A percentile compares a stretch with the other conserved stretches of the same genome.
Conservation (phyloP, 2,797 vertebrate genomes). For the Geotrypetes seraphini region DNA sequence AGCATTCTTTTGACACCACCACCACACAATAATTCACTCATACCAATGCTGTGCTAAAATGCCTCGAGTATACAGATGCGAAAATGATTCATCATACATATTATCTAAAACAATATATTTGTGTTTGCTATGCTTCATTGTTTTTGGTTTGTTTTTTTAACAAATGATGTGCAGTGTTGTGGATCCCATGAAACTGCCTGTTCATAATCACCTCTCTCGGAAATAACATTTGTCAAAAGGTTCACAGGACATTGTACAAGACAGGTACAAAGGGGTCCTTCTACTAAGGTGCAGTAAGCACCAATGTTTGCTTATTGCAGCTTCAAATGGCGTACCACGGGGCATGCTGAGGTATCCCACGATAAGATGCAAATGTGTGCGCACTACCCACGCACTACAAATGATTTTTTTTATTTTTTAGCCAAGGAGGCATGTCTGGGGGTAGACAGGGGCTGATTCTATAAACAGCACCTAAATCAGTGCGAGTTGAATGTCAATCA, state of each 20-base stretch:
- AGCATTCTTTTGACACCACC: constrained; percentile 11
- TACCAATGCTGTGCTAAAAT: constrained; percentile 4
- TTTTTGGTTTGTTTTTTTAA: constrained; percentile 1
- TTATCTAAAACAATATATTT: constrained; percentile 18
- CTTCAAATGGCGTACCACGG: too few species aligned
- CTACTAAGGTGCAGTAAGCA: too few species aligned
- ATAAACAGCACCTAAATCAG: too few species aligned
- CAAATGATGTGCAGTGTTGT: constrained; percentile 2
- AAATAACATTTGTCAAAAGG: constrained; percentile 6
- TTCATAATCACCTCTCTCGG: constrained; percentile 5
- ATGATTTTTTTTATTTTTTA: too few species aligned
- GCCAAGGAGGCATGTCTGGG: too few species aligned
- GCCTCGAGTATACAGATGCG: constrained; percentile 26
- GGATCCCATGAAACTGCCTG: constrained; percentile 18
- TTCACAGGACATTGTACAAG: constrained; percentile 30
- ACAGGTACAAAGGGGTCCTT: constrained; percentile 33
- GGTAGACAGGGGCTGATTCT: too few species aligned
- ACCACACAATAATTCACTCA: constrained; percentile 22
- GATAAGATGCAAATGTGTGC: too few species aligned
- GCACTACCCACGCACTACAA: too few species aligned
- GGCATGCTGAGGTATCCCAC: too few species aligned
- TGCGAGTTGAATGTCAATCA: too few species aligned
- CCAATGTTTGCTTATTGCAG: too few species aligned
- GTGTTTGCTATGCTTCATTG: constrained; percentile 8
- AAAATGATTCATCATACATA: constrained; percentile 19